Conservation (phyloP, 2,113 vertebrate species). For the Asarcornis scutulata region DNA sequence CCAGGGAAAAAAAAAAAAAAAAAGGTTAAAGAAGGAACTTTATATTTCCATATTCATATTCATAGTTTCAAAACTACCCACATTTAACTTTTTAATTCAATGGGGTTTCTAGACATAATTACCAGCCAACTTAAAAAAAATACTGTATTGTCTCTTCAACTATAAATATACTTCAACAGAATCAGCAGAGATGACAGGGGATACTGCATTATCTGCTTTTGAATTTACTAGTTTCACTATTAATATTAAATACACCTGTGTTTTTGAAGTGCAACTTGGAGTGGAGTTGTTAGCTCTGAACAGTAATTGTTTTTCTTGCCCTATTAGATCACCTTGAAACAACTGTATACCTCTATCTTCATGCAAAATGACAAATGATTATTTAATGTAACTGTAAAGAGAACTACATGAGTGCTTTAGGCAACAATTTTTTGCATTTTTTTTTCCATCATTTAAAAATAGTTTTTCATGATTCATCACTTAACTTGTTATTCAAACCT, state of each 20-base stretch:
- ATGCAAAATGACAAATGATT: background rate
- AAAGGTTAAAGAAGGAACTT: background rate
- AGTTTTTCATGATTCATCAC: background rate
- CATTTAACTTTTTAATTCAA: background rate
- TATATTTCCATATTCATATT: background rate
- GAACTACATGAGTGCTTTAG: background rate
- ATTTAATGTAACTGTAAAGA: constrained; percentile 1
- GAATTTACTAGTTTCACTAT: background rate
- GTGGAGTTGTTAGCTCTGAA: background rate
- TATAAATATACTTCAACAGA: background rate
- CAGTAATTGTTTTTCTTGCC: background rate
- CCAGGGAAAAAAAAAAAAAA: background rate
- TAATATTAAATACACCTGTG: background rate
- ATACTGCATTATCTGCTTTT: background rate
- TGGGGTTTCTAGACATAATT: background rate
- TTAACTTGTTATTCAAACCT: background rate
- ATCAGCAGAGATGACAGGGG: background rate
- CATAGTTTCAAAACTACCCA: background rate
- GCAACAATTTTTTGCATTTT: background rate
- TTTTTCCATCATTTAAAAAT: background rate
- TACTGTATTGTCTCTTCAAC: background rate
- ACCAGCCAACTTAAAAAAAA: background rate
- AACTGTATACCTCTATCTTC: background rate
- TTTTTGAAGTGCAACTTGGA: background rate
- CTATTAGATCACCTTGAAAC: background rate